Evolutionary conservation across 2,888 invertebrate genomes (phyloP), one percentile per base, ranked within the genome.

Genomic region (Sussaba pulchella): DNA sequence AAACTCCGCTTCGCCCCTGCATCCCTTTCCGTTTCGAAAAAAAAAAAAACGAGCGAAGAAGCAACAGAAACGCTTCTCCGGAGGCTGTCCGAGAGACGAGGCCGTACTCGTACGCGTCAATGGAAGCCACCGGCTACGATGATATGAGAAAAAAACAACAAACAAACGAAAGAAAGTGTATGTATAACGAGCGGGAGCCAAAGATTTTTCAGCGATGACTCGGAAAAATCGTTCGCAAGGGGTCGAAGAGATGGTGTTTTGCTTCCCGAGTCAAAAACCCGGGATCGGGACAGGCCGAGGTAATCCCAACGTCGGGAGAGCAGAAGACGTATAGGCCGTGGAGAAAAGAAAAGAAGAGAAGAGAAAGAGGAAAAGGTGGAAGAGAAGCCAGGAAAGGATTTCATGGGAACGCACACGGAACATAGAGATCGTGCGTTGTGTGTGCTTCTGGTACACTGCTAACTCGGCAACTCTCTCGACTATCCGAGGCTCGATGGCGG

Each of bases 321-420:
- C n/a, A 52, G 39, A 36, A 21, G 39, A 39, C 67, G 17, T 31
- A 9, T 6, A 50, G 31, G 47, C n/a, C 6, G 47, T 31, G 4
- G 57, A 57, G 43, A 39, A 41, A 45, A 19, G 17, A 63, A 19
- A 31, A 41, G 10, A 8, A 61, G 57, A 52, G n/a, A n/a, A n/a
- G n/a, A n/a, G n/a, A n/a, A 36, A 71, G 43, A 64, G 59, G 59
- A 66, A 17, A 57, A 57, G 57, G 57, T 36, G 57, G 17, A 31
- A 17, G 57, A 17, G 17, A 17, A 57, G 17, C 31, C 57, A 14
- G 14, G 4, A 41, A 43, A 67, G 78, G 67, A 64, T 77, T 77
- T 64, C 77, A 71, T 77, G 77, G 77, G 77, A 77, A 77, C 77
- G 63, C 70, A 19, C 70, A 71, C 63, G 47, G 64, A 64, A 71